Percentiles rank a stretch among this genome's conserved stretches.
Conservation (phyloP, 2,888 invertebrate species). For the Sylvicola cinctus region DNA sequence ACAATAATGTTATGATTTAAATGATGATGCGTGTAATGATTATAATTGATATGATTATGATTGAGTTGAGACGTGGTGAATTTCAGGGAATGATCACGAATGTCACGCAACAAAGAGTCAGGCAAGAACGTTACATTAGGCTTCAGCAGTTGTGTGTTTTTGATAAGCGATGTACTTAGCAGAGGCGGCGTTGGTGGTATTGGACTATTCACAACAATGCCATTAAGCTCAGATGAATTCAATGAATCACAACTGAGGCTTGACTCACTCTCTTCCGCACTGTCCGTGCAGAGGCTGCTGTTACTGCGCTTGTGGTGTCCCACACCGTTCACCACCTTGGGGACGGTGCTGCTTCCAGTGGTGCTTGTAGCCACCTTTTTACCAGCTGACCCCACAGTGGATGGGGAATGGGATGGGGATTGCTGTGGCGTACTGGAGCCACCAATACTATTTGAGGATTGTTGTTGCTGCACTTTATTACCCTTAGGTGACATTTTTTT, state of each 20-base stretch:
- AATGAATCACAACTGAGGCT: conserved; percentile 67
- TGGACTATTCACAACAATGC: conserved; percentile 25
- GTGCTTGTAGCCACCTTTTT: too few relatives aligned
- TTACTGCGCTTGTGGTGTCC: conserved; percentile 27
- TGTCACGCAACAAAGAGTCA: conserved; percentile 43
- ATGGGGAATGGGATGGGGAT: too few relatives aligned
- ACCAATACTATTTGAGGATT: conserved; percentile 8
- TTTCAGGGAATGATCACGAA: conserved; percentile 25
- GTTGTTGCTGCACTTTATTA: background rate
- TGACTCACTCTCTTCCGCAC: conserved; percentile 39
- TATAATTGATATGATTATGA: too few relatives aligned
- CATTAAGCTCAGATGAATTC: conserved; percentile 45
- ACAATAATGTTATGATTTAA: conserved; percentile 2
- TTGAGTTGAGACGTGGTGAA: too few relatives aligned
- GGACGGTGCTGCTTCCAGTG: too few relatives aligned
- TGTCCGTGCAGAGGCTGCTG: conserved; percentile 36
- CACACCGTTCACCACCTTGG: too few relatives aligned
- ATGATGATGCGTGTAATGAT: too few relatives aligned
- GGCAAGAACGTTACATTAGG: conserved; percentile 37
- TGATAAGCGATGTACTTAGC: background rate
- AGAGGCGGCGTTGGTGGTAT: conserved; percentile 14
- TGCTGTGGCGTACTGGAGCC: background rate
- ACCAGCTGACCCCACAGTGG: conserved; percentile 33
- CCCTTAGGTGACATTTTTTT: conserved; percentile 37
- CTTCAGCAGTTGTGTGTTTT: conserved; percentile 19